These are phyloP conservation scores for Synchiropus splendidus DNA, from an alignment of 2,113 vertebrate genomes.

Conservation along the genomic window DNA sequence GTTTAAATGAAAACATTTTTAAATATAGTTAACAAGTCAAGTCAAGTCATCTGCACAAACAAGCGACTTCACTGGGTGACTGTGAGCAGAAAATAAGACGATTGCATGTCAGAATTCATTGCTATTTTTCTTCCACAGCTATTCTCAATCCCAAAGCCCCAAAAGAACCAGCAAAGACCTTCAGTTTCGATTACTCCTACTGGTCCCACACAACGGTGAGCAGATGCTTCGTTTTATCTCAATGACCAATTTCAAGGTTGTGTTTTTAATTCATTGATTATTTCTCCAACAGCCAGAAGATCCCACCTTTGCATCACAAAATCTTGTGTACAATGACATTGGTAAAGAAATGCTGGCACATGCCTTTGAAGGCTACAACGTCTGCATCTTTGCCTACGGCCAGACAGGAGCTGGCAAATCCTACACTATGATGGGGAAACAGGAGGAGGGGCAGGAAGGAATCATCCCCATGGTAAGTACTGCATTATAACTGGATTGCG, in stretches of 20 bases:
- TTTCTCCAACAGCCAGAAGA: slow-evolving; percentile 76
- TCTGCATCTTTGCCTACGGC: slow-evolving; percentile 97
- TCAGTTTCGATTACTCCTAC: slow-evolving; percentile 98
- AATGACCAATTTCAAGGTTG: not conserved
- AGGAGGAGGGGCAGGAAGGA: slow-evolving; percentile 95
- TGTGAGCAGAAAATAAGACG: no score
- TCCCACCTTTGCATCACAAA: slow-evolving; percentile 89
- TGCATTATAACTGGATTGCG: not conserved
- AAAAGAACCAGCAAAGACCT: slow-evolving; percentile 94
- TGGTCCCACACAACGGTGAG: slow-evolving; percentile 97
- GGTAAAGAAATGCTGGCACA: slow-evolving; percentile 96
- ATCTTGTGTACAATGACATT: slow-evolving; percentile 93
- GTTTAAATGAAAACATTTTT: no score
- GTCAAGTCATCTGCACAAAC: no score
- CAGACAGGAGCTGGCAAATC: slow-evolving; percentile 98
- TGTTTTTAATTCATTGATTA: slow-evolving; percentile 3
- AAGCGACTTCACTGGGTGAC: no score
- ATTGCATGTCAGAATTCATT: not conserved
- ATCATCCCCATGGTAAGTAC: slow-evolving; percentile 91
- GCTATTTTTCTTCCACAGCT: slow-evolving; percentile 62
- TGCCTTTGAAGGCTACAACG: slow-evolving; percentile 96
- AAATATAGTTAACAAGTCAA: no score
- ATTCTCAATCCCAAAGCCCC: slow-evolving; percentile 97
- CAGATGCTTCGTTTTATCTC: not conserved
- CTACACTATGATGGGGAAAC: slow-evolving; percentile 99